These are phyloP conservation scores for Forpus xanthops DNA, from an alignment of 2,797 vertebrate genomes.

Conservation along the genomic window DNA sequence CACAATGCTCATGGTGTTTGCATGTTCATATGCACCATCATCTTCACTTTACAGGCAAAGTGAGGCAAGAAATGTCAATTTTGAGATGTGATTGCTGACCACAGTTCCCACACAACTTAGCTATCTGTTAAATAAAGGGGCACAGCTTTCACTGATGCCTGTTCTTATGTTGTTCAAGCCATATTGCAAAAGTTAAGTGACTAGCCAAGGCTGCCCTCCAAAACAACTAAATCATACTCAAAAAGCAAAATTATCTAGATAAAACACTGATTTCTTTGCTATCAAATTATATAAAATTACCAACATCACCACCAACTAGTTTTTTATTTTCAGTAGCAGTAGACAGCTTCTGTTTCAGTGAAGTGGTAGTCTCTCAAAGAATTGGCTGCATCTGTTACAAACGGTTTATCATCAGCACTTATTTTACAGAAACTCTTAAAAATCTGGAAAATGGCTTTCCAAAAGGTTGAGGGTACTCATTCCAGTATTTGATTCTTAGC, in stretches of 20 bases:
- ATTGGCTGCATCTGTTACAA: not conserved
- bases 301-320: not conserved
- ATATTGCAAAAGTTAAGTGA: not conserved
- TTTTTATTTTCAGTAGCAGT: constrained; percentile 11
- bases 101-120: not conserved
- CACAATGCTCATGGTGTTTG: not conserved
- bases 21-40: accelerated
- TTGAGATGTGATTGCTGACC: not conserved
- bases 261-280: not conserved
- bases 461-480: not conserved
- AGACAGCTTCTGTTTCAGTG: not conserved
- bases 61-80: not conserved
- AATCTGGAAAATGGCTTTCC: not conserved
- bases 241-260: not conserved
- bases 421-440: not conserved
- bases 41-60: not conserved
- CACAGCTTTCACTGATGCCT: not conserved
- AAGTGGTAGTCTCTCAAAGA: not conserved
- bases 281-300: not conserved
- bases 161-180: not conserved
- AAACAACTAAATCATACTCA: not conserved
- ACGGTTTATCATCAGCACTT: not conserved
- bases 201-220: not conserved
- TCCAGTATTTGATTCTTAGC: not conserved
- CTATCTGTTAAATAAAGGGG: not conserved